Evolutionary conservation across 2,888 invertebrate genomes (phyloP), one percentile per base, ranked within the genome.

Genomic region (Alloscopus bannaensis): DNA sequence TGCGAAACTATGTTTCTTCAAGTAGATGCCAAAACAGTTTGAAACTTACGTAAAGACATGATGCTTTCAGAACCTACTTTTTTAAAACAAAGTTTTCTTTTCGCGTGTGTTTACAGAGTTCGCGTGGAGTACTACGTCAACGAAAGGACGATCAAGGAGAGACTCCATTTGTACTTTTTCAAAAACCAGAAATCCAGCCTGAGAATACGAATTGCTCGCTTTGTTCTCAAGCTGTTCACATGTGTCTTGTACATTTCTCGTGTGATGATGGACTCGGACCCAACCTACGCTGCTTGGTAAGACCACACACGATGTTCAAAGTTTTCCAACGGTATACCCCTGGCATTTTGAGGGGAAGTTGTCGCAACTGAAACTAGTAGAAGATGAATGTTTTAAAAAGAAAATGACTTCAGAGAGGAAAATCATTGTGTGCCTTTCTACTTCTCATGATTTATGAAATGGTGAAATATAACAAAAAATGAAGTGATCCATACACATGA

Each of bases 41-140:
- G n/a, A n/a, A n/a, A n/a, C n/a, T n/a, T n/a, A n/a, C n/a, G n/a
- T n/a, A n/a, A n/a, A n/a, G n/a, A n/a, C n/a, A n/a, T 36, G 36
- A 36, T 36, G 36, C 6, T 13, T 6, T 36, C 36, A 11, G 3
- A 24, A 22, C 55, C 6, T 4, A 55, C 8, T 6, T 22, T 55
- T 55, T 13, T 60, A 47, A 6, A 6, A 36, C 36, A 6, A 36
- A 36, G 13, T 6, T 13, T 69, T 11, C 36, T 52, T 26, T 20
- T 11, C 16, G 4, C 28, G 6, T 36, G 1, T 90, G 91, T 90
- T 94, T 94, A 50, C 94, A 99, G 98, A 92, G 98, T 99, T 87
- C 95, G 98, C 87, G 98, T 99, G 89, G 98, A 99, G 90, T 99
- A 98, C 90, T 99, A 98, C 91, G 98, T 98, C 88, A 98, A 98